Percentiles rank a stretch among this genome's conserved stretches.
These are phyloP conservation scores for Calcarius ornatus DNA, from an alignment of 2,113 vertebrate genomes.

Conservation along the genomic window DNA sequence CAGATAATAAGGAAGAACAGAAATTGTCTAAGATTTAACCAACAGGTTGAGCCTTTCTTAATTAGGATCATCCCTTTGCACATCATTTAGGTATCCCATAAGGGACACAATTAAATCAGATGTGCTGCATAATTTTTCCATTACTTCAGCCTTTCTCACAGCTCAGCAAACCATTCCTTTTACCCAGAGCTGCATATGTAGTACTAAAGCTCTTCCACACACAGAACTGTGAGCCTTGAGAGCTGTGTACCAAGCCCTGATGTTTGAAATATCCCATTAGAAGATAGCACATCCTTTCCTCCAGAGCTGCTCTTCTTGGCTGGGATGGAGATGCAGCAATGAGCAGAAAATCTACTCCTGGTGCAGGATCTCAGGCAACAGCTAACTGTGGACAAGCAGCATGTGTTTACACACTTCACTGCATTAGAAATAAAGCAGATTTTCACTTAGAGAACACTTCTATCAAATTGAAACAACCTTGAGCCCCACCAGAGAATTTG, in stretches of 20 bases:
- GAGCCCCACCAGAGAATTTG: neutral
- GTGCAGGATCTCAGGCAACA: neutral
- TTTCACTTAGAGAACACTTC: neutral
- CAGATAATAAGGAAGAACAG: neutral
- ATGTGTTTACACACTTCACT: neutral
- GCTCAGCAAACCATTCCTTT: neutral
- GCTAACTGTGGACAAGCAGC: neutral
- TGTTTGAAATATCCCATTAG: neutral
- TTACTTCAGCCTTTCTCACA: neutral
- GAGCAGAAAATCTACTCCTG: neutral
- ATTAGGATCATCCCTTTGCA: neutral
- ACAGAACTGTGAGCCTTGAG: neutral
- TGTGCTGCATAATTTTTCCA: neutral
- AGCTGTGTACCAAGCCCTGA: neutral
- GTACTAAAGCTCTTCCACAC: neutral
- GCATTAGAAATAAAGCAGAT: neutral
- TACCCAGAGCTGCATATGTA: neutral
- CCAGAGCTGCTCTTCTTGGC: neutral
- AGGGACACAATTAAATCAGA: neutral
- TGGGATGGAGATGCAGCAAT: neutral
- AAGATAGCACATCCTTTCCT: neutral
- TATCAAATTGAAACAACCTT: rapidly evolving
- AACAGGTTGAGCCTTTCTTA: neutral
- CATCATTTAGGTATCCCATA: neutral
- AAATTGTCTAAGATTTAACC: neutral